Base-by-base conservation (phyloP, 2,888 invertebrate species). In the Caenorhabditis sp. region DNA sequence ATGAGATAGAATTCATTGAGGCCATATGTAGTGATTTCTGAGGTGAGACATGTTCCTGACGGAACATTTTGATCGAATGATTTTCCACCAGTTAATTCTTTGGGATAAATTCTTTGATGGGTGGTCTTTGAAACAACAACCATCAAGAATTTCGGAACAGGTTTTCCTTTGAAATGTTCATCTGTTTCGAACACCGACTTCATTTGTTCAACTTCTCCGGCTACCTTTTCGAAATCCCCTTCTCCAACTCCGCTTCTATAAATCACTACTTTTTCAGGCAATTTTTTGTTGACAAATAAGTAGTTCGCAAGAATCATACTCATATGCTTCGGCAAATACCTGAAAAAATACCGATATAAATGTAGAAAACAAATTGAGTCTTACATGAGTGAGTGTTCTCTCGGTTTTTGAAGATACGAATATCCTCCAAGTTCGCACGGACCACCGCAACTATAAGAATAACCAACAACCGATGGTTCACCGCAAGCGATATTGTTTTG, bases 381-480 rank as follows among this genome's bases (percentile, higher is more conserved):
- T 27, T n/a, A 56, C 56, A 12, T 26, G 4, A 58, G 26, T 3
- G 64, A 58, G 58, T 67, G 60, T 31, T 73, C 68, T 25, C 56
- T 53, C 8, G 49, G 38, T 7, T 62, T 63, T 52, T 73, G 73
- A 23, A 65, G 21, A 25, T 68, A 73, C n/a, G 36, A 59, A 59
- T 58, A 68, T 17, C 73, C 73, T 31, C 73, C 73, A 38, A 73
- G 63, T 12, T 61, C 54, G 7, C 62, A 59, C 0, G 67, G 53
- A 14, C 61, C 36, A 1, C 20, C 38, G 56, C 66, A 14, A 21
- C 69, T 66, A 27, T 70, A 75, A 8, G 66, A 31, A 26, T 73
- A 68, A 14, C 78, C 80, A 23, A 80, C 78, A n/a, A 77, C 66
- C 21, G 80, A 78, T 23, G 78, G 78, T 20, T 75, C 70, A 20